Base-by-base conservation (phyloP, 2,888 invertebrate genomes). In the Invenusta paracnida region DNA sequence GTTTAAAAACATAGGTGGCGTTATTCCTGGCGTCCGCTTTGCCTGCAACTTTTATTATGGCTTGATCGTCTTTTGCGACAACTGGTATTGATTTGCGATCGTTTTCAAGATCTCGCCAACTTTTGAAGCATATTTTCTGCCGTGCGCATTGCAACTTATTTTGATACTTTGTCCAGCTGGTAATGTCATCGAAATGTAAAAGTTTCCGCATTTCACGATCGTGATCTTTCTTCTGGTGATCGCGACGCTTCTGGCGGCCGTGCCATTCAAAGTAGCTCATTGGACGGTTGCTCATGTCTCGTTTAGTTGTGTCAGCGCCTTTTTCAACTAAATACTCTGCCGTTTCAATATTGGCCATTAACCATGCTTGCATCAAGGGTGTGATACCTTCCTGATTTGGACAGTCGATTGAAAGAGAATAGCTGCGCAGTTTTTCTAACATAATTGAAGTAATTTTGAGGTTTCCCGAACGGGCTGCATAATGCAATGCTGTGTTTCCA, bases 401-500 rank as follows among this genome's bases (percentile, higher is more conserved):
- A 13, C n/a, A 28, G 85, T 89, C 87, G 29, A 88, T 29, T 29
- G 67, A 23, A n/a, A 87, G 31, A 11, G 82, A 29, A 67, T 87
- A 88, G 11, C 86, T 84, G 13, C 1, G 25, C 29, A 88, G 29
- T 29, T 84, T 79, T 1, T 30, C 66, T 2, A 89, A 87, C 30
- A 91, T 83, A 0, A 89, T 87, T 30, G 87, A 84, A 0, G 89
- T 88, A n/a, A 90, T 87, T 1, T 86, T 86, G 0, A 86, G 79
- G 86, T 90, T 89, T 23, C 90, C 90, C 0, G 88, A 85, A 81
- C 88, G 87, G 0, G 89, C 90, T 0, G 90, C 90, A 85, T 90
- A 91, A 87, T 91, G 91, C 27, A 91, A 88, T 0, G 90, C 89
- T 0, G 91, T 90, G 87, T 91, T 91, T 1, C 91, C 91, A 48